Percentiles rank a stretch among this genome's conserved stretches.
phyloP scores from a whole-genome alignment of 2,888 invertebrate species.

The Microplitis manilae region DNA sequence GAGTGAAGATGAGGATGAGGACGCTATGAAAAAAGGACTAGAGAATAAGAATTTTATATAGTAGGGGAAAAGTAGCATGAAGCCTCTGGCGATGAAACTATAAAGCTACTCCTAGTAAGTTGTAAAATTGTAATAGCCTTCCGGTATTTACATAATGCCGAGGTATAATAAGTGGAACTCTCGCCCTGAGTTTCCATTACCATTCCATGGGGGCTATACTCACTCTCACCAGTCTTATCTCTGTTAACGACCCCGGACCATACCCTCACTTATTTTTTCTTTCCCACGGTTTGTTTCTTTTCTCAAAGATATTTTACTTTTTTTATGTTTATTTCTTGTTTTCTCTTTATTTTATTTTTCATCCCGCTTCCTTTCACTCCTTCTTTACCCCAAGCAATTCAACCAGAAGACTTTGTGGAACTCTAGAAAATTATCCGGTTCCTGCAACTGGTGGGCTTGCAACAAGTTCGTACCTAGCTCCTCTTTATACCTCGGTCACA shows the following conservation, averaged over 20 bases:
- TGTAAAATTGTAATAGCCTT: constrained; percentile 70
- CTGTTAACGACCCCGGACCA: constrained; percentile 57
- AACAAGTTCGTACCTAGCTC: constrained; percentile 27
- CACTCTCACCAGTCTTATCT: constrained; percentile 55
- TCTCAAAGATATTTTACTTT: background rate
- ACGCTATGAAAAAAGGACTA: constrained; percentile 34
- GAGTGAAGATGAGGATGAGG: constrained; percentile 23
- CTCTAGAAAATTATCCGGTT: constrained; percentile 6
- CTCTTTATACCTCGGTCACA: background rate
- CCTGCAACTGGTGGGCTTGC: constrained; percentile 34
- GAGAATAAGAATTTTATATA: constrained; percentile 32
- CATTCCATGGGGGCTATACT: constrained; percentile 48
- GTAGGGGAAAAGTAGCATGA: constrained; percentile 41
- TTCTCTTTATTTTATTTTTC: background rate
- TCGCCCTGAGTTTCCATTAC: constrained; percentile 61
- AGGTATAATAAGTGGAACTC: constrained; percentile 67
- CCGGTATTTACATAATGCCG: constrained; percentile 69
- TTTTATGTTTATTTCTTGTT: background rate
- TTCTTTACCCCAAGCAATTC: background rate
- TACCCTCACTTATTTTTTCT: constrained; percentile 55
- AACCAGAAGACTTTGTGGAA: background rate
- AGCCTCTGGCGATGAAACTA: constrained; percentile 63
- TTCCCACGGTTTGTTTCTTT: background rate
- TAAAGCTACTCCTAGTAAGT: constrained; percentile 66
- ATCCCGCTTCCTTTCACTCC: too few species aligned